Percentiles rank a stretch among this genome's conserved stretches.
Evolutionary conservation across 2,888 invertebrate species (phyloP).

Genomic region (Parnassius smintheus): DNA sequence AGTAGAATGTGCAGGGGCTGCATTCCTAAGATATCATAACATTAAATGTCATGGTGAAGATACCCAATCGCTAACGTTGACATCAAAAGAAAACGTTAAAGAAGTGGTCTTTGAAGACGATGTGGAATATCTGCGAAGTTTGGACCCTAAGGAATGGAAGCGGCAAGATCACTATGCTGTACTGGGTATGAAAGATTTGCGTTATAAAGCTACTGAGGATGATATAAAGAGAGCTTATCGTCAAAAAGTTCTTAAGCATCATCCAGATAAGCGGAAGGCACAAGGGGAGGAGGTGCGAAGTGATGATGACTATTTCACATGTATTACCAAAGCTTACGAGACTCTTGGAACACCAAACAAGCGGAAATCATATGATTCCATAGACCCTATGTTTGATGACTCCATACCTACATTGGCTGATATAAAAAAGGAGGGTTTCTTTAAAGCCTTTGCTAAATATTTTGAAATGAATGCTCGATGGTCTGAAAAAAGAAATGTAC

Average conservation of each 20-base stretch:
- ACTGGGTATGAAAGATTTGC: conserved; percentile 90
- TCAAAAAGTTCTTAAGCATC: conserved; percentile 89
- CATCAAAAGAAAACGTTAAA: conserved; percentile 67
- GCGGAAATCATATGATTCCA: conserved; percentile 96
- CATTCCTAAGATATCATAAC: conserved; percentile 73
- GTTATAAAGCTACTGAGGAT: conserved; percentile 93
- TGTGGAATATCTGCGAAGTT: conserved; percentile 89
- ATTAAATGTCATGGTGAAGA: conserved; percentile 75
- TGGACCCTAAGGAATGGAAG: conserved; percentile 98
- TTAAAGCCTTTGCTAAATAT: conserved; percentile 82
- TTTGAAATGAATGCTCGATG: conserved; percentile 92
- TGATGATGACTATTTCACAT: conserved; percentile 98
- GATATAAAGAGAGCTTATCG: conserved; percentile 97
- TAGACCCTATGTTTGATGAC: conserved; percentile 97
- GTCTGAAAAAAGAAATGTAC: conserved; percentile 94
- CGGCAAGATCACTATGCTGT: conserved; percentile 99
- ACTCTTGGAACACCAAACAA: conserved; percentile 89
- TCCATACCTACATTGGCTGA: conserved; percentile 88
- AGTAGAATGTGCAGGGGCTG: conserved; percentile 78
- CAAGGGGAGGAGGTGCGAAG: conserved; percentile 92
- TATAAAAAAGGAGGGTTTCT: conserved; percentile 90
- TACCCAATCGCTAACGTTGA: conserved; percentile 63
- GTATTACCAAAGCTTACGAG: conserved; percentile 98
- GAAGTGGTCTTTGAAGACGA: conserved; percentile 84
- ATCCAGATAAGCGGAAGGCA: conserved; percentile 98